Conservation (phyloP, 2,113 vertebrate genomes). For the Sinocyclocheilus rhinocerous region DNA sequence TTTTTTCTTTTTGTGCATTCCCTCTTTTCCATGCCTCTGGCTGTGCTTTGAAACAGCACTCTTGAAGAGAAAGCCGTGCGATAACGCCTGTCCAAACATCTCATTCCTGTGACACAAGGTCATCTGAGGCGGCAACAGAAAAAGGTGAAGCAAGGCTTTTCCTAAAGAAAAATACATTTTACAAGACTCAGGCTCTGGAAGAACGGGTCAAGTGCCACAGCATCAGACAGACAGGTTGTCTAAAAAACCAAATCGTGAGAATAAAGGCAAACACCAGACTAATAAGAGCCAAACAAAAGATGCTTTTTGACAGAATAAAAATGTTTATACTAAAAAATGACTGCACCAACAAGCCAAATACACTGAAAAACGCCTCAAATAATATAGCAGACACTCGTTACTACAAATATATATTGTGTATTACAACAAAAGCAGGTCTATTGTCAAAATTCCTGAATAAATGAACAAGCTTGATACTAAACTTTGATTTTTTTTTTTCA, state of each 20-base stretch:
- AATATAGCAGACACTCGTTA: background rate
- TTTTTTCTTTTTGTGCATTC: slow-evolving; percentile 1
- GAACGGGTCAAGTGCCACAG: background rate
- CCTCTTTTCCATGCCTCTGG: slow-evolving; percentile 45
- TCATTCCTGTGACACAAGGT: slow-evolving; percentile 56
- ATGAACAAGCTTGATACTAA: background rate
- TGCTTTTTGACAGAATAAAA: background rate
- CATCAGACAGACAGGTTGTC: slow-evolving; percentile 10
- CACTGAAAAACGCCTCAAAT: background rate
- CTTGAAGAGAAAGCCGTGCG: slow-evolving; percentile 50
- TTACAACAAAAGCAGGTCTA: background rate
- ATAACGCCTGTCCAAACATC: slow-evolving; percentile 59
- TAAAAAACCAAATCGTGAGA: background rate
- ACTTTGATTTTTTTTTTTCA: background rate
- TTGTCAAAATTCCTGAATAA: background rate
- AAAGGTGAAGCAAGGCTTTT: background rate
- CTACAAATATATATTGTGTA: background rate
- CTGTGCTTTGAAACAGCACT: slow-evolving; percentile 50
- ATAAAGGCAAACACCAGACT: background rate
- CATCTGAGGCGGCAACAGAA: slow-evolving; percentile 58
- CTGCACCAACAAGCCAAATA: too few relatives aligned
- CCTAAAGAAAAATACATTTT: background rate
- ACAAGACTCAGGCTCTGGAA: background rate
- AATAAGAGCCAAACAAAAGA: background rate
- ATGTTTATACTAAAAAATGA: background rate